Percentiles rank a stretch among this genome's conserved stretches.
These are phyloP conservation scores for Euphydryas editha DNA, from an alignment of 2,888 invertebrate genomes.

Conservation along the genomic window DNA sequence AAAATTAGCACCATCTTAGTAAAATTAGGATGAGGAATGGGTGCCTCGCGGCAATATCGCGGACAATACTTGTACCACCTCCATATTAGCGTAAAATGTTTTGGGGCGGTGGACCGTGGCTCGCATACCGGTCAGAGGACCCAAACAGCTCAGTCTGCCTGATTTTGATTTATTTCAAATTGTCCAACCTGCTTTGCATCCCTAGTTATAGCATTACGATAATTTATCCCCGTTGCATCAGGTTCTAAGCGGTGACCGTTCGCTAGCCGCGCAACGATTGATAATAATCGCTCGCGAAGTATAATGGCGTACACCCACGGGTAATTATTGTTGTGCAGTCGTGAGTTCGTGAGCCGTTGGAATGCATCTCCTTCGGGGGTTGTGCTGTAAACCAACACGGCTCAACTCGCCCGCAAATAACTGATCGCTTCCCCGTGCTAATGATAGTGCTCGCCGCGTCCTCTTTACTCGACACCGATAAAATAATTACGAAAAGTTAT, in stretches of 20 bases:
- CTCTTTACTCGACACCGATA: constrained; percentile 76
- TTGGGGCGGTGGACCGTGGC: constrained; percentile 11
- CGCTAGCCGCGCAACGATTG: constrained; percentile 78
- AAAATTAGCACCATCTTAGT: constrained; percentile 82
- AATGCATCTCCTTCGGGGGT: constrained; percentile 84
- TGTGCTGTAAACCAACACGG: constrained; percentile 81
- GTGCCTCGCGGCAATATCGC: constrained; percentile 66
- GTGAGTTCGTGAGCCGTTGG: constrained; percentile 82
- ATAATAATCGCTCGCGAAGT: constrained; percentile 83
- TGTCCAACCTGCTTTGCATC: constrained; percentile 78
- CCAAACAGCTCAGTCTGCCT: constrained; percentile 10
- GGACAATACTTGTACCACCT: constrained; percentile 60
- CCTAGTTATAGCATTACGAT: constrained; percentile 82
- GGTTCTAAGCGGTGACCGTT: constrained; percentile 80
- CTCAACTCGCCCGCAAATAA: constrained; percentile 72
- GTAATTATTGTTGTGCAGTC: constrained; percentile 84
- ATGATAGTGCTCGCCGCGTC: constrained; percentile 77
- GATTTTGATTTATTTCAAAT: constrained; percentile 34
- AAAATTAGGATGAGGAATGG: constrained; percentile 78
- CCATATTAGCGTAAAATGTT: constrained; percentile 4
- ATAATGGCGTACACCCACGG: constrained; percentile 84
- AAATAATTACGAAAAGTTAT: constrained; percentile 80
- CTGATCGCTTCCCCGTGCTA: constrained; percentile 80
- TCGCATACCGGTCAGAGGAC: constrained; percentile 10
- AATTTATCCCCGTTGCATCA: constrained; percentile 80